Evolutionary conservation across 2,888 invertebrate species (phyloP).

Genomic region (Brachylomia viminalis): DNA sequence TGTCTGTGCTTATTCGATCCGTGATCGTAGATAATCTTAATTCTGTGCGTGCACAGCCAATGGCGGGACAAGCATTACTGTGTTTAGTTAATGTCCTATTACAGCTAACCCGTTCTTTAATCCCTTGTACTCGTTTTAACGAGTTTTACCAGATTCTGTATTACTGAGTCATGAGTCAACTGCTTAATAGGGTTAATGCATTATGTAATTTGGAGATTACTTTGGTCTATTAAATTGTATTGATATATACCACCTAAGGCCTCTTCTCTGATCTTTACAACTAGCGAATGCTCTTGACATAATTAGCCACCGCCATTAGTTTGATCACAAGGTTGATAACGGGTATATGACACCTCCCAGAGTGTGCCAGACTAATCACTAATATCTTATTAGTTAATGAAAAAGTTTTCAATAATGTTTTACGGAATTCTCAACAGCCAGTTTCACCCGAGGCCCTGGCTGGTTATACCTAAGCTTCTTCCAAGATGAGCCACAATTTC

Average conservation of each 20-base stretch:
- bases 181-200: neutral
- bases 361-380: neutral
- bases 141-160: conserved; percentile 19
- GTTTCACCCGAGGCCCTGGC: neutral
- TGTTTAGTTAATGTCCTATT: conserved; percentile 41
- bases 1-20: neutral
- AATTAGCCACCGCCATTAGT: neutral
- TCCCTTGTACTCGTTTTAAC: neutral
- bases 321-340: no score
- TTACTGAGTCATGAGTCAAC: neutral
- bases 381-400: neutral
- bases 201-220: neutral
- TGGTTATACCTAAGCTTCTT: neutral
- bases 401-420: neutral
- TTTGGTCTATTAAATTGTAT: neutral
- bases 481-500: neutral
- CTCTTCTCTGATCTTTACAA: neutral
- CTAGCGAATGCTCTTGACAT: neutral
- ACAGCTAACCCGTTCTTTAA: conserved; percentile 12
- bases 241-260: neutral
- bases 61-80: conserved; percentile 27
- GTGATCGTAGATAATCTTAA: conserved; percentile 17
- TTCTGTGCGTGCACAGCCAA: conserved; percentile 20
- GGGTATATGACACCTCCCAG: neutral
- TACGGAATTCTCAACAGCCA: neutral